Evolutionary conservation across 2,113 vertebrate species (phyloP).

Genomic region (Pelecanoides urinatrix): DNA sequence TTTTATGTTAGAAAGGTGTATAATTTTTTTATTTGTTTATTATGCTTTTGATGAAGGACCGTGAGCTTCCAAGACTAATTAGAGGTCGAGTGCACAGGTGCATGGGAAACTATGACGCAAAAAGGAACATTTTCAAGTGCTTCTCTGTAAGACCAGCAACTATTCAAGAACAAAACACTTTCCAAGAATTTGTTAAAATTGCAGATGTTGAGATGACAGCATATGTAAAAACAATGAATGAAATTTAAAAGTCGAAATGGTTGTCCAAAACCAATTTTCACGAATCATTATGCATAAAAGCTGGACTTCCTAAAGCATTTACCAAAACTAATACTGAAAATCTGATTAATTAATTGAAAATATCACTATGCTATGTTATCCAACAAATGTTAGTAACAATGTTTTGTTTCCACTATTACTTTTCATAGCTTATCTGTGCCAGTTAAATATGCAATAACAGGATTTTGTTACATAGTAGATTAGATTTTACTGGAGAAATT

Average conservation of each 20-base stretch:
- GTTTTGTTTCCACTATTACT: not conserved
- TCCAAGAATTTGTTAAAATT: slow-evolving; percentile 80
- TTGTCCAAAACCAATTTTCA: not conserved
- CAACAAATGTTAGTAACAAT: not conserved
- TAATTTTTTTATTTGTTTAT: not conserved
- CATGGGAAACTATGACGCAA: slow-evolving; percentile 87
- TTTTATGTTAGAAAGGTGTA: not conserved
- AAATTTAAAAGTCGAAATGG: slow-evolving; percentile 67
- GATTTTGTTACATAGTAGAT: not conserved
- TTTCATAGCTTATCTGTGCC: not conserved
- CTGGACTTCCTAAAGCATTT: not conserved
- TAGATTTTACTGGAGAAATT: not conserved
- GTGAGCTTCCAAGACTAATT: slow-evolving; percentile 88
- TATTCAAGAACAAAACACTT: slow-evolving; percentile 83
- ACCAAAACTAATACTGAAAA: not conserved
- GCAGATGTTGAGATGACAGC: slow-evolving; percentile 84
- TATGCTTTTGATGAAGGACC: slow-evolving; percentile 79
- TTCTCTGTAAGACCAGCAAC: slow-evolving; percentile 87
- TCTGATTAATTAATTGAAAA: not conserved
- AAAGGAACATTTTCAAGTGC: slow-evolving; percentile 83
- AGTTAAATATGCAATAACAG: not conserved
- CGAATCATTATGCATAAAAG: not conserved
- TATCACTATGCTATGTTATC: not conserved
- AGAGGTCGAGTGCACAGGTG: slow-evolving; percentile 90
- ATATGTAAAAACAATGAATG: slow-evolving; percentile 75